phyloP scores from a whole-genome alignment of 2,113 vertebrate genomes.

The Psittacara wagleri region DNA sequence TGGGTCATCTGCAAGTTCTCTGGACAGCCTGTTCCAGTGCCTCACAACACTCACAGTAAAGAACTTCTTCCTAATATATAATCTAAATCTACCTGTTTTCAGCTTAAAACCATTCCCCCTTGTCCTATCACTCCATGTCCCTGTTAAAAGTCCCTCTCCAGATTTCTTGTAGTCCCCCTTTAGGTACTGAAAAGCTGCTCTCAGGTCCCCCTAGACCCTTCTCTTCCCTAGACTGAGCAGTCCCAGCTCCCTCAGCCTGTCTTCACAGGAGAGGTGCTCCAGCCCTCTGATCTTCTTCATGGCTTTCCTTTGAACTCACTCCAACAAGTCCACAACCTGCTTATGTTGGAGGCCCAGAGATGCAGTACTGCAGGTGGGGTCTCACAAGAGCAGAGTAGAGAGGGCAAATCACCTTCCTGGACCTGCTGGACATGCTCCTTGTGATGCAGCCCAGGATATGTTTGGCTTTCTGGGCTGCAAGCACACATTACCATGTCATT shows the following conservation, averaged over 20 bases:
- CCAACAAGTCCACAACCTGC: neutral
- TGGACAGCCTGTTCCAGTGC: neutral
- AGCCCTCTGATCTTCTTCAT: neutral
- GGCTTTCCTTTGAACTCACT: neutral
- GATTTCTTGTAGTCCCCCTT: neutral
- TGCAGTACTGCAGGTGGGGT: neutral
- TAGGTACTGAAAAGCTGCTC: neutral
- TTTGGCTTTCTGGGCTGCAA: neutral
- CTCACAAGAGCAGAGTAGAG: neutral
- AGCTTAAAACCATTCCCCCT: neutral
- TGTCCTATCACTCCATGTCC: neutral
- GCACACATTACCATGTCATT: neutral
- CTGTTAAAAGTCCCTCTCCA: neutral
- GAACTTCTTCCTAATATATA: neutral
- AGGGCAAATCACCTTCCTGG: neutral
- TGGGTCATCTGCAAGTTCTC: neutral
- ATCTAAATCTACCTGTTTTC: neutral
- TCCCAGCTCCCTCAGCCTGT: neutral
- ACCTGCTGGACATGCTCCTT: neutral
- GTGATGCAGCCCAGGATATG: neutral
- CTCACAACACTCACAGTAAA: neutral
- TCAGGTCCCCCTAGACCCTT: neutral
- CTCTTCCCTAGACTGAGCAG: neutral
- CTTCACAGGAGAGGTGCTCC: neutral
- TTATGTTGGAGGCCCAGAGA: neutral